phyloP scores from a whole-genome alignment of 1,140 invertebrate species.

The Onthophagus taurus region DNA sequence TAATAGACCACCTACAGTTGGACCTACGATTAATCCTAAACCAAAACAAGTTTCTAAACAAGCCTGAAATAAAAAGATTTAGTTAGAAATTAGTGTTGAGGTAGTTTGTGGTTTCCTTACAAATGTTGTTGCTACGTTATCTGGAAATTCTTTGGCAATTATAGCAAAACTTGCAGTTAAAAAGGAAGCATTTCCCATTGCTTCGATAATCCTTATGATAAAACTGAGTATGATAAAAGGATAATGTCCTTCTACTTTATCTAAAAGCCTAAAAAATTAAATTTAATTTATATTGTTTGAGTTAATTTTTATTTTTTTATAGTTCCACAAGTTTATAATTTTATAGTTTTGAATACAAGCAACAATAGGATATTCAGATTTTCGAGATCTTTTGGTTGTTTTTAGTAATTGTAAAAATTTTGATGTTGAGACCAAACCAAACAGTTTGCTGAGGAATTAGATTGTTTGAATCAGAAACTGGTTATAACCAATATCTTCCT shows the following conservation, averaged over 20 bases:
- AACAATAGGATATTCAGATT: no score
- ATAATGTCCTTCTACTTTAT: constrained; percentile 69
- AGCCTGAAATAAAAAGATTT: constrained; percentile 48
- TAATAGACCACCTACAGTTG: constrained; percentile 72
- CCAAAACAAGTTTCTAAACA: constrained; percentile 85
- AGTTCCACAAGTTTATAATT: no score
- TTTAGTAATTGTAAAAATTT: no score
- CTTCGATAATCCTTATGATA: constrained; percentile 79
- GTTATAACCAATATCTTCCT: no score
- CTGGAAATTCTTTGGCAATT: constrained; percentile 87
- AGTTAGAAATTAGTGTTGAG: neutral
- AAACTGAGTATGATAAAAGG: constrained; percentile 82
- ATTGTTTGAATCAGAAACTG: no score
- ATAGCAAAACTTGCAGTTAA: constrained; percentile 87
- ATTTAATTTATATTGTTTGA: neutral
- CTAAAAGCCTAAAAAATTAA: constrained; percentile 53
- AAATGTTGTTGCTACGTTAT: constrained; percentile 83
- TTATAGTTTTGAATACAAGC: no score
- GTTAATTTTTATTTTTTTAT: neutral
- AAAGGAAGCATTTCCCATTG: constrained; percentile 84
- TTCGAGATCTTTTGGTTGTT: no score
- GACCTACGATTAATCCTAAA: constrained; percentile 76
- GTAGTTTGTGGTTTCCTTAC: constrained; percentile 46
- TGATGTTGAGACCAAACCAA: no score
- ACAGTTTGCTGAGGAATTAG: no score